Percentiles rank a stretch among this genome's conserved stretches.
Evolutionary conservation across 2,888 invertebrate species (phyloP).

Genomic region (Pantelozetes paolii): DNA sequence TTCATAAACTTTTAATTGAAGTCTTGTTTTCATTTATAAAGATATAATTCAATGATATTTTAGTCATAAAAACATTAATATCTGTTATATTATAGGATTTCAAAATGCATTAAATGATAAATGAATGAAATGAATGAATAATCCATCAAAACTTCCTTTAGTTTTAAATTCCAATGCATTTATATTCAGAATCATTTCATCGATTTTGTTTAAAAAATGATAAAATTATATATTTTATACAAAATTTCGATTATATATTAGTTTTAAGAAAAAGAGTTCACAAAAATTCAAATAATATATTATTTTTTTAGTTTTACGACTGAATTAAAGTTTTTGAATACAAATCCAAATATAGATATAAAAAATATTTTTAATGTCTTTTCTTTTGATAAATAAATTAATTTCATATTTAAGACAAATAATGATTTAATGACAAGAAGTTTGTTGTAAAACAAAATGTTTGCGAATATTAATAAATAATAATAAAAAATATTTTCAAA

Average conservation of each 20-base stretch:
- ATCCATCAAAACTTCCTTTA: slow-evolving; percentile 20
- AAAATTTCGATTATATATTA: background rate
- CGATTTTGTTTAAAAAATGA: background rate
- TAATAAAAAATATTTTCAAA: too few species aligned
- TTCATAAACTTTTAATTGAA: too few species aligned
- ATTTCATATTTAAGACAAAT: too few species aligned
- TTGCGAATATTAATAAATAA: too few species aligned
- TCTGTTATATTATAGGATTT: background rate
- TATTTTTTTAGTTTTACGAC: background rate
- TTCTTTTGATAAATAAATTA: too few species aligned
- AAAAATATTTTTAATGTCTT: too few species aligned
- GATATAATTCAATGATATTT: too few species aligned
- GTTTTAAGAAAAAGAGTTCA: background rate
- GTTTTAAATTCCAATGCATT: slow-evolving; percentile 19
- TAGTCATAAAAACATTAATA: background rate
- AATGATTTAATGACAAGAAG: too few species aligned
- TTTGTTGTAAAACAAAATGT: too few species aligned
- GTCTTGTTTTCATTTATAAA: too few species aligned
- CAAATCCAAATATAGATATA: too few species aligned
- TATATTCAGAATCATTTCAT: slow-evolving; percentile 22
- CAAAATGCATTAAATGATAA: slow-evolving; percentile 6
- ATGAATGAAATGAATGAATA: slow-evolving; percentile 27
- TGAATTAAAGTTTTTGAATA: too few species aligned
- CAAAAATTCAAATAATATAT: background rate
- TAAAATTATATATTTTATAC: slow-evolving; percentile 26